These are phyloP conservation scores for Macrostomum lignano DNA, from an alignment of 1,140 invertebrate species.

Conservation along the genomic window DNA sequence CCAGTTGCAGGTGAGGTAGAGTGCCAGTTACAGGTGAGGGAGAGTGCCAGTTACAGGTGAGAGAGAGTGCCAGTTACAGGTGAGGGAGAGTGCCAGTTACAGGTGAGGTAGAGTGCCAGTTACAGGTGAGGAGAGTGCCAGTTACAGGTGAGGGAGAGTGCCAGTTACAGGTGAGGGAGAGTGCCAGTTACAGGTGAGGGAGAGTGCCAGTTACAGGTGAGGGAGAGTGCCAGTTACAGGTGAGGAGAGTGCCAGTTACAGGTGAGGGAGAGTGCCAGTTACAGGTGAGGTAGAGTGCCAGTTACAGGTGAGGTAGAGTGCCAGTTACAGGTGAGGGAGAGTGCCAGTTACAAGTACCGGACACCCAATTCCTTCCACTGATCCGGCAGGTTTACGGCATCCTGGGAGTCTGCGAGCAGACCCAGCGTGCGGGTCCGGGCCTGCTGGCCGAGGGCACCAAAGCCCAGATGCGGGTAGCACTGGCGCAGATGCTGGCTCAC, in stretches of 20 bases:
- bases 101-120: not conserved
- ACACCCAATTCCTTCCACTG: constrained; percentile 7
- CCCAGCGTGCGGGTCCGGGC: constrained; percentile 19
- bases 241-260: not conserved
- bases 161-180: not conserved
- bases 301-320: constrained; percentile 10
- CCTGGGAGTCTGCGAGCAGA: constrained; percentile 20
- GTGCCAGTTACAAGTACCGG: not conserved
- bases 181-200: constrained; percentile 10
- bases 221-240: not conserved
- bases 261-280: not conserved
- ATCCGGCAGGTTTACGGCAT: constrained; percentile 20
- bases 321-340: not conserved
- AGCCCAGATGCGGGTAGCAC: constrained; percentile 15
- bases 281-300: not conserved
- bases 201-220: not conserved
- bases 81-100: constrained; percentile 4
- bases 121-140: not conserved
- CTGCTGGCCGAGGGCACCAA: constrained; percentile 29
- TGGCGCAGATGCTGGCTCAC: constrained; percentile 17
- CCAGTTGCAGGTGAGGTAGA: constrained; percentile 10
- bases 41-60: not conserved
- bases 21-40: not conserved
- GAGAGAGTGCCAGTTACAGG: constrained; percentile 9
- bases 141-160: not conserved